Conservation (phyloP, 2,888 invertebrate species). For the Orthosia gothica region DNA sequence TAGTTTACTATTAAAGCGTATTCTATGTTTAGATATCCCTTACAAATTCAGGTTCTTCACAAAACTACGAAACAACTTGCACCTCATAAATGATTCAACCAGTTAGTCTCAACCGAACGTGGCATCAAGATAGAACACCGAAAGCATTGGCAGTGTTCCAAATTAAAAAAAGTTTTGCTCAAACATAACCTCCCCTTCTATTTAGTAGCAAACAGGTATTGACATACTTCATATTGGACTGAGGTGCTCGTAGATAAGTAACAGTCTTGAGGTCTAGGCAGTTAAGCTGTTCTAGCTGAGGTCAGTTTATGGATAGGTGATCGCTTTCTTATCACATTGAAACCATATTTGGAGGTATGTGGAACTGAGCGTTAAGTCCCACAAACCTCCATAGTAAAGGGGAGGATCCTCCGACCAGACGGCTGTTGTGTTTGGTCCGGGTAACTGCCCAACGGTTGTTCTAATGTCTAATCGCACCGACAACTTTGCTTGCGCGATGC, state of each 20-base stretch:
- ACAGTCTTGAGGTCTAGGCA: neutral
- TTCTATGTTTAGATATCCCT: neutral
- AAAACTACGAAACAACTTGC: slow-evolving; percentile 38
- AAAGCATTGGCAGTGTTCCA: slow-evolving; percentile 64
- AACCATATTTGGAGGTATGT: too few relatives aligned
- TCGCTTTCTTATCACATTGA: neutral
- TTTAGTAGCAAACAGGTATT: slow-evolving; percentile 55
- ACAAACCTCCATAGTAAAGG: too few relatives aligned
- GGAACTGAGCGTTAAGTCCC: too few relatives aligned
- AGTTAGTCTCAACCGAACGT: slow-evolving; percentile 50
- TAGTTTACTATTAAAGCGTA: neutral
- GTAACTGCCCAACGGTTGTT: too few relatives aligned
- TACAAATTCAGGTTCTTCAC: slow-evolving; percentile 13
- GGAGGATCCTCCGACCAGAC: too few relatives aligned
- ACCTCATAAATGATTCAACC: slow-evolving; percentile 46
- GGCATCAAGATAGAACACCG: slow-evolving; percentile 47
- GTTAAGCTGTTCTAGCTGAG: neutral
- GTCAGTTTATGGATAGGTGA: neutral
- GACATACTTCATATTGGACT: slow-evolving; percentile 50
- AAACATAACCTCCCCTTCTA: slow-evolving; percentile 34
- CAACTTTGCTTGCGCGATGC: too few relatives aligned
- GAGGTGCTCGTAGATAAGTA: neutral
- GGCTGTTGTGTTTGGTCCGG: too few relatives aligned
- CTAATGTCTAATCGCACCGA: too few relatives aligned
- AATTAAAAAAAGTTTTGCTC: slow-evolving; percentile 69